Evolutionary conservation across 2,797 vertebrate genomes (phyloP).

Genomic region (Oreortyx pictus): DNA sequence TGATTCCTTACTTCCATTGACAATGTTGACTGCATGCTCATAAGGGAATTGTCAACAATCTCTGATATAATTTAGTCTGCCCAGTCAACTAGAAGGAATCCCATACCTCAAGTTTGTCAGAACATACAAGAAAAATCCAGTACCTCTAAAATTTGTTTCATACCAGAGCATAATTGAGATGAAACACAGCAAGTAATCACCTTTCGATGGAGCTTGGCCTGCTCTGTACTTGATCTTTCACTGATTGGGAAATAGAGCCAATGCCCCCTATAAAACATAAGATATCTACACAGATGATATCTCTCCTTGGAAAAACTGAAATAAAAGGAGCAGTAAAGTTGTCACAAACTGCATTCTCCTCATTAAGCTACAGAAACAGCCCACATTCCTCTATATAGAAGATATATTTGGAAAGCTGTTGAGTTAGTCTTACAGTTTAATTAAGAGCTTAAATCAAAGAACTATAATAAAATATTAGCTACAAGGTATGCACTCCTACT

Average conservation of each 20-base stretch:
- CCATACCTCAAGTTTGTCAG: neutral
- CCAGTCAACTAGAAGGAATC: neutral
- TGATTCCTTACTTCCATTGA: neutral
- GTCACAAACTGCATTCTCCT: neutral
- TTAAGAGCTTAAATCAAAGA: slow-evolving; percentile 24
- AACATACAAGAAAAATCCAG: neutral
- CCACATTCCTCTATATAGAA: neutral
- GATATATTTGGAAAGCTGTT: slow-evolving; percentile 27
- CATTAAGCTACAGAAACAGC: neutral
- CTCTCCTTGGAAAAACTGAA: neutral
- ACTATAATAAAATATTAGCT: slow-evolving; percentile 7
- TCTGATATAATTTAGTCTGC: neutral
- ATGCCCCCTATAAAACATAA: neutral
- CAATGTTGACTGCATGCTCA: neutral
- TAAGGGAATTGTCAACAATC: neutral
- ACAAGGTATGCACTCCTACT: neutral
- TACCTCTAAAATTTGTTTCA: neutral
- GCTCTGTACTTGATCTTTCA: neutral
- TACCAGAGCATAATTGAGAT: neutral
- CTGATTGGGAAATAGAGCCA: neutral
- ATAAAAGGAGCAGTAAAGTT: neutral
- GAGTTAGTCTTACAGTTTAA: slow-evolving; percentile 21
- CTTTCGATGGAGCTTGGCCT: neutral
- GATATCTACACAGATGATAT: neutral
- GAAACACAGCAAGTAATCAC: neutral